Conservation (phyloP, 1,140 invertebrate genomes). For the Ceratina calcarata region DNA sequence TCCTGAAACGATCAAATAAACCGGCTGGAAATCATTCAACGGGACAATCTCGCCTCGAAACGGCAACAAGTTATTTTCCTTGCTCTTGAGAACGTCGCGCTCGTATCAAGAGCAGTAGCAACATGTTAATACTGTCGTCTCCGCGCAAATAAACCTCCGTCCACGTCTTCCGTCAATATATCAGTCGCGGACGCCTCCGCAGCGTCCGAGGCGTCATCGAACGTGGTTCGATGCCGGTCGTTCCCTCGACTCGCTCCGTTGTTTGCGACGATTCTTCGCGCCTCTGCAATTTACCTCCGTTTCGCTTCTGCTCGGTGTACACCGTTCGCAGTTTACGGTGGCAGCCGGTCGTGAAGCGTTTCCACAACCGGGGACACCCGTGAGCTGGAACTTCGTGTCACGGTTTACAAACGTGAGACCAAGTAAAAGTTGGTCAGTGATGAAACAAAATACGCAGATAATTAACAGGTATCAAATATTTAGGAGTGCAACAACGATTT, state of each 20-base stretch:
- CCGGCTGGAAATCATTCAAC: too few species aligned
- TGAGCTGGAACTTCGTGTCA: neutral
- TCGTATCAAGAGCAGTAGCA: too few species aligned
- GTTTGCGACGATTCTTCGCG: conserved; percentile 36
- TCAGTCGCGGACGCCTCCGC: neutral
- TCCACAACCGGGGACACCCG: conserved; percentile 8
- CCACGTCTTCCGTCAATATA: neutral
- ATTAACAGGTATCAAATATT: too few species aligned
- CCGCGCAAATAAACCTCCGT: neutral
- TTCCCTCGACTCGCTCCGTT: conserved; percentile 3
- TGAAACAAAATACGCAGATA: too few species aligned
- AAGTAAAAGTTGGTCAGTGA: too few species aligned
- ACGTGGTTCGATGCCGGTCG: neutral
- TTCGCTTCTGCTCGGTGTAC: conserved; percentile 43
- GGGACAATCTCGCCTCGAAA: too few species aligned
- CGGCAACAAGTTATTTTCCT: too few species aligned
- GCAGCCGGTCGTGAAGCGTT: conserved; percentile 40
- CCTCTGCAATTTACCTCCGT: conserved; percentile 52
- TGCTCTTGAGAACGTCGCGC: too few species aligned
- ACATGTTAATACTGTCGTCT: neutral
- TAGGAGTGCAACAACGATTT: too few species aligned
- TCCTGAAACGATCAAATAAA: too few species aligned
- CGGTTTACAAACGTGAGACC: too few species aligned
- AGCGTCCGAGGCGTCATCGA: neutral
- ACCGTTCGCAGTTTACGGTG: conserved; percentile 50